These are phyloP conservation scores for Steatornis caripensis DNA, from an alignment of 2,113 vertebrate species.

Conservation along the genomic window DNA sequence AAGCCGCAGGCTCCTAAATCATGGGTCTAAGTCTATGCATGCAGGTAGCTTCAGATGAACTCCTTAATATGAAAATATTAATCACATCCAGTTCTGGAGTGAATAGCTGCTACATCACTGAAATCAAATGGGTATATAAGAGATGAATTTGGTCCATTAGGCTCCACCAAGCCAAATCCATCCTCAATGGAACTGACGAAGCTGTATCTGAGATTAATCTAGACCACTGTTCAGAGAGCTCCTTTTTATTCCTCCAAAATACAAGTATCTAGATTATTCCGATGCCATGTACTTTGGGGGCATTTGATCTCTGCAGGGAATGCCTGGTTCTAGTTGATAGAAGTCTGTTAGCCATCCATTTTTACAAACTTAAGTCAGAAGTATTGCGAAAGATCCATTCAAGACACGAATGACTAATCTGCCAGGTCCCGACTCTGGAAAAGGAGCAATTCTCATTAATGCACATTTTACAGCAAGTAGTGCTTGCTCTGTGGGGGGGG, in stretches of 20 bases:
- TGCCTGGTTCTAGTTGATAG: background rate
- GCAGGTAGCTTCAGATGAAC: background rate
- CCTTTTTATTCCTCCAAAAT: background rate
- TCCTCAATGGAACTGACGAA: background rate
- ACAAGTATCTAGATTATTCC: background rate
- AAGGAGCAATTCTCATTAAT: background rate
- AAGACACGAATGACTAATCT: background rate
- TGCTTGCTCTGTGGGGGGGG: background rate
- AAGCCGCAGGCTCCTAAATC: background rate
- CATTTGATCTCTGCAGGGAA: background rate
- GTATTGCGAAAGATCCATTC: background rate
- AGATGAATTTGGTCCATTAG: background rate
- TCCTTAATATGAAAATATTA: background rate
- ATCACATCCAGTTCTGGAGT: background rate
- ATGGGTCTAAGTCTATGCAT: background rate
- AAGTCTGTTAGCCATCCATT: background rate
- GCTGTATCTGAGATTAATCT: background rate
- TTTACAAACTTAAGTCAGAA: background rate
- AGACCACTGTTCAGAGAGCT: background rate
- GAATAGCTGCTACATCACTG: background rate
- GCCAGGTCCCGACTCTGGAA: background rate
- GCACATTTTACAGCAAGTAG: background rate
- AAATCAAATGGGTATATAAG: background rate
- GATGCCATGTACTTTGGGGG: background rate
- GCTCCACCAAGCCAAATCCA: background rate